These are phyloP conservation scores for Lophura nycthemera DNA, from an alignment of 2,113 vertebrate species.

Conservation along the genomic window DNA sequence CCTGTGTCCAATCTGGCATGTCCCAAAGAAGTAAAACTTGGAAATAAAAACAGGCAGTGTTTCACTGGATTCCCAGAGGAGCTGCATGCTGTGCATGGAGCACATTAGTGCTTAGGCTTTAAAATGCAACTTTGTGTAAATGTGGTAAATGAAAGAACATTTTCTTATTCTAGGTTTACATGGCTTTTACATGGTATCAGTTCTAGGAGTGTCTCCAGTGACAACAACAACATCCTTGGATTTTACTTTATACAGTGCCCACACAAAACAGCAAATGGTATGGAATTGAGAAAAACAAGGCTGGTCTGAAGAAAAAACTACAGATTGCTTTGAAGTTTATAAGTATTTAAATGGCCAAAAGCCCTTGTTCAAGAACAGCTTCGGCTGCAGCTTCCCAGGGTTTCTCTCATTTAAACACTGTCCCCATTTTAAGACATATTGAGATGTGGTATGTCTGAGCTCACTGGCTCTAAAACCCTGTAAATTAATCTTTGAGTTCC, in stretches of 20 bases:
- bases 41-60: neutral
- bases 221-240: conserved; percentile 6
- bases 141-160: conserved; percentile 15
- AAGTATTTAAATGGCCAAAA: neutral
- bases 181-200: neutral
- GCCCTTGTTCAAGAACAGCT: neutral
- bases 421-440: neutral
- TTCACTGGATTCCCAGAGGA: neutral
- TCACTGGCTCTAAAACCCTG: neutral
- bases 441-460: neutral
- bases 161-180: conserved; percentile 6
- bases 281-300: neutral
- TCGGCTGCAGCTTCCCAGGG: neutral
- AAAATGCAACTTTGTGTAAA: neutral
- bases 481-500: neutral
- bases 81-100: accelerated
- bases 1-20: neutral
- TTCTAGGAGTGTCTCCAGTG: neutral
- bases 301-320: neutral
- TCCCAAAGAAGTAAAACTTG: accelerated
- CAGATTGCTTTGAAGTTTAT: neutral
- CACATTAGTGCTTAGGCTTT: neutral
- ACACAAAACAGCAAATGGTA: neutral
- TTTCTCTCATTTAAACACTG: neutral
- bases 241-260: neutral